Base-by-base conservation (phyloP, 2,888 invertebrate species). In the Acrobasis suavella region DNA sequence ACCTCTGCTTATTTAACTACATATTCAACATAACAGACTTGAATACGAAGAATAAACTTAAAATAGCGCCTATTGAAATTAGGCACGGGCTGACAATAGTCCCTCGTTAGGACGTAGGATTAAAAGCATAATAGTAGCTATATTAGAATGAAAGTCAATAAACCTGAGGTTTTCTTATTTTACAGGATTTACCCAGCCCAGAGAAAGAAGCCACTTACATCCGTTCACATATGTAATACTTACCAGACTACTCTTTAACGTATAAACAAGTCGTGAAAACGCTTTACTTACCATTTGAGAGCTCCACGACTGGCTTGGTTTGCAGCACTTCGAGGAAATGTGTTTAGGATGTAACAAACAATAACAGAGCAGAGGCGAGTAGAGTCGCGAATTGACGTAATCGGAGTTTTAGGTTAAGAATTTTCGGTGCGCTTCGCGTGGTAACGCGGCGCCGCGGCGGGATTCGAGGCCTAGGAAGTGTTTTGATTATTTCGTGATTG, bases 241-340 rank as follows among this genome's bases (percentile, higher is more conserved):
- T 12, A 46, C 42, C 42, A 42, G 42, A 42, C 42, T 42, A 8
- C 32, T 5, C 2, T 32, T 32, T 8, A 12, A 42, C 12, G 10
- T 42, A 42, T 42, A 42, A 9, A 14, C 46, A 46, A 46, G 46
- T 32, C 46, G 12, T 66, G 65, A 74, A 72, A 64, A 64, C 66
- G 69, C 69, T 65, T 64, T 72, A 88, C 89, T 89, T 78, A 89
- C 89, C 86, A 82, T 80, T 77, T 69, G 70, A 74, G 73, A 77
- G 75, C 75, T 82, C 73, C 80, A 67, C 64, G 56, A 69, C 72
- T 69, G 61, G 14, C 16, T 51, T 50, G 64, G 63, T 71, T 70
- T 74, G 76, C 74, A 75, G 73, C 80, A 81, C 77, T 78, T 71
- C 58, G 39, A 50, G 56, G 50, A 58, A 62, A 63, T 65, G 65